Conservation (phyloP, 1,140 invertebrate species). For the Bombyx mori region ASM3026992v2 NC_085131.1:11175001-11175500, state of each 20-base stretch:
- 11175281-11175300: not conserved
- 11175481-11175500: too few relatives aligned
- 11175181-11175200: slow-evolving; percentile 34
- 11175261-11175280: not conserved
- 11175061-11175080: slow-evolving; percentile 22
- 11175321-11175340: too few relatives aligned
- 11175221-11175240: slow-evolving; percentile 9
- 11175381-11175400: too few relatives aligned
- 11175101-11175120: slow-evolving; percentile 59
- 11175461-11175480: too few relatives aligned
- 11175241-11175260: not conserved
- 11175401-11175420: too few relatives aligned
- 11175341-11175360: too few relatives aligned
- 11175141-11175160: slow-evolving; percentile 63
- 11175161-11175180: slow-evolving; percentile 32
- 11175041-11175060: slow-evolving; percentile 10
- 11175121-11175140: slow-evolving; percentile 52
- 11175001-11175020: too few relatives aligned
- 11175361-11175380: too few relatives aligned
- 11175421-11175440: too few relatives aligned
- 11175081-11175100: slow-evolving; percentile 26
- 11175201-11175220: slow-evolving; percentile 18
- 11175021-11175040: too few relatives aligned
- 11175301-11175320: too few relatives aligned
- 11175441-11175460: too few relatives aligned